Percentiles rank a stretch among this genome's conserved stretches.
Conservation (phyloP, 1,140 invertebrate species). For the Mesaphorura yosii region DNA sequence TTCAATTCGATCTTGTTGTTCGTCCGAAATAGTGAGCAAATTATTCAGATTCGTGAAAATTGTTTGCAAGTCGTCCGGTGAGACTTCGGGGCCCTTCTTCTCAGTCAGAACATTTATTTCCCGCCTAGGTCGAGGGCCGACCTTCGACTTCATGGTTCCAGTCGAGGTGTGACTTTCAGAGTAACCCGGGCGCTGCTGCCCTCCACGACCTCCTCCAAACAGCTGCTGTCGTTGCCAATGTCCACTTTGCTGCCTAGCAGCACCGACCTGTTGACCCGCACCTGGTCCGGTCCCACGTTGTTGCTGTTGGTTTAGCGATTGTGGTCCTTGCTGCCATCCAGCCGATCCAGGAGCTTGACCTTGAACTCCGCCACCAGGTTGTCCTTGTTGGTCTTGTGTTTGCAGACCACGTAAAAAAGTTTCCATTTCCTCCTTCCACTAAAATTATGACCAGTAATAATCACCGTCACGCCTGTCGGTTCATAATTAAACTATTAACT, state of each 20-base stretch:
- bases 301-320: no score
- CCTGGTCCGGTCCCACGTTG: background rate
- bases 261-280: background rate
- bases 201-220: background rate
- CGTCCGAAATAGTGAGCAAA: conserved; percentile 12
- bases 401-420: no score
- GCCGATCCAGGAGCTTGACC: background rate
- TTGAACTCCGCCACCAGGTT: background rate
- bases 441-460: no score
- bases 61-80: conserved; percentile 17
- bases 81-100: no score
- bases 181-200: background rate
- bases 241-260: background rate
- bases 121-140: no score
- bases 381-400: background rate
- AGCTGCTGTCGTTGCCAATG: no score
- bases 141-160: no score
- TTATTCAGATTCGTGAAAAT: conserved; percentile 21
- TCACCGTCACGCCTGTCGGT: no score
- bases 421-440: no score
- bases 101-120: no score
- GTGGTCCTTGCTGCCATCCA: background rate
- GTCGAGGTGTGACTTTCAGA: no score
- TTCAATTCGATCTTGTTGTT: conserved; percentile 10
- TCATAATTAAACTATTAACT: no score